Percentiles rank a stretch among this genome's conserved stretches.
These are phyloP conservation scores for Lagorchestes hirsutus DNA, from an alignment of 2,797 vertebrate species.

Conservation along the genomic window DNA sequence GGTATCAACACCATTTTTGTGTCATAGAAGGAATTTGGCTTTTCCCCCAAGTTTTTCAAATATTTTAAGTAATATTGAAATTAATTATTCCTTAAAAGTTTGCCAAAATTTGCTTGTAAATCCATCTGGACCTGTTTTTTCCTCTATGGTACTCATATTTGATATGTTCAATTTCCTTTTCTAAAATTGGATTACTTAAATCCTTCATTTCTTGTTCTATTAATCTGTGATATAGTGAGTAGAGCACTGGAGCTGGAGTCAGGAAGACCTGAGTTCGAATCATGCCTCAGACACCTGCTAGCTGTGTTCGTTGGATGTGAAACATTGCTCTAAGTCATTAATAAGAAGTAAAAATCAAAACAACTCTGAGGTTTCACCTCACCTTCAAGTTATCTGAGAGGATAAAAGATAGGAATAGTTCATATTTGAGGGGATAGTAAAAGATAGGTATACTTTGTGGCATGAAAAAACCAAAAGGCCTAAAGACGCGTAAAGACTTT, in stretches of 20 bases:
- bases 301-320: neutral
- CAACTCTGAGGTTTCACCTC: neutral
- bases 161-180: neutral
- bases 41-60: neutral
- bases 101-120: neutral
- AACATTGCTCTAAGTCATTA: neutral
- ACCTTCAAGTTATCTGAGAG: neutral
- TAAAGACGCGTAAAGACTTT: neutral
- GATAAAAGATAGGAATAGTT: neutral
- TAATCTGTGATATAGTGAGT: neutral
- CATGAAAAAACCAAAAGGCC: neutral
- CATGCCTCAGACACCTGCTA: neutral
- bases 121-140: neutral
- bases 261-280: neutral
- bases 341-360: neutral
- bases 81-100: neutral
- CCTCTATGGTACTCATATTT: neutral
- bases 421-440: neutral
- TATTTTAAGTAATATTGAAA: neutral
- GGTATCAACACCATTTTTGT: neutral
- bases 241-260: neutral
- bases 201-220: neutral
- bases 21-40: neutral
- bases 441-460: neutral
- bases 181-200: neutral